Base-by-base conservation (phyloP, 2,113 vertebrate species). In the Tympanuchus pallidicinctus region DNA sequence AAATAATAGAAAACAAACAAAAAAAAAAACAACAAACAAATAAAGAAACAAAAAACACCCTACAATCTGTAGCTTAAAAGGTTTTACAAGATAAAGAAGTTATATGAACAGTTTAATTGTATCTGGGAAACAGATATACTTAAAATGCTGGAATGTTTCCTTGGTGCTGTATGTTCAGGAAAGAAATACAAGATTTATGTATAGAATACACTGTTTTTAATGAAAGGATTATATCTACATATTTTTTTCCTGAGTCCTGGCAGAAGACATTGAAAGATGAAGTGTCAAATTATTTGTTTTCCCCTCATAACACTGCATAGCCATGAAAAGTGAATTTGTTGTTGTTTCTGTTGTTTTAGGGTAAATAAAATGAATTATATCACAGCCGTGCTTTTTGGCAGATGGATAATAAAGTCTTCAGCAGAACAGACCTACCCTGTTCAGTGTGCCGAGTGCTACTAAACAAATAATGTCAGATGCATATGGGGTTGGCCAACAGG, bases 391-490 rank as follows among this genome's bases (percentile, higher is more conserved):
- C 89, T 90, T 84, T 93, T 38, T 30, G 11, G 95, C 95, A 97
- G 97, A 96, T 96, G 92, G 94, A 91, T 97, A 95, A 97, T 96
- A 97, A 98, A 97, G 93, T 92, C 86, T 82, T 97, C 86, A 94
- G 91, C 83, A 95, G 97, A 97, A 88, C 71, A 96, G 97, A 94
- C 96, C 87, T 95, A 87, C 78, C 89, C 90, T 94, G 30, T 84
- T 96, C 87, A 93, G 85, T 93, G 92, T 96, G 92, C 87, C 40
- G 95, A 96, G 81, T 91, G 92, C 95, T 93, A 27, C 97, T 93
- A 86, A 90, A 96, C 92, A 90, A 93, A 95, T 89, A 95, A 90
- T 86, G 71, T 94, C 92, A 92, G 92, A 95, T 82, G n/a, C 86
- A 16, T 75, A 60, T 4, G 2, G 50, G 63, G 34, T 61, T 42